Base-by-base conservation (phyloP, 2,888 invertebrate genomes). In the Chloroclystis v-ata region DNA sequence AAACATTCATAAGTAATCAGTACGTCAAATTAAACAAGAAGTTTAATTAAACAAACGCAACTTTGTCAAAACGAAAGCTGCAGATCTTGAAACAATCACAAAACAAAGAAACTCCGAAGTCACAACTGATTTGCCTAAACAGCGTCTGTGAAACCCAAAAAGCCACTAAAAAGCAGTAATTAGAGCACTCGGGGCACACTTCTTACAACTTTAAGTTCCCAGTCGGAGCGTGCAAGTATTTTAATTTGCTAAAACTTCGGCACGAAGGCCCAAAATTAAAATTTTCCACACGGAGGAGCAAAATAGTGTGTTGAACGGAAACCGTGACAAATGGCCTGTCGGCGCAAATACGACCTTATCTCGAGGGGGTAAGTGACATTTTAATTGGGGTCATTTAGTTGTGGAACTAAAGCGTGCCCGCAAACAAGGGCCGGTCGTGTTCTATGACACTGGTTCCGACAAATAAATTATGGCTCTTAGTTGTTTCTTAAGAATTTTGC, bases 341-440 rank as follows among this genome's bases (percentile, higher is more conserved):
- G 33, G 42, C 25, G 33, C 16, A 33, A 52, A 53, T 26, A n/a
- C 29, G 9, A 40, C 49, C 40, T 51, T 52, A 52, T 52, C 35
- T 13, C 28, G 13, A 35, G 8, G 37, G 40, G 28, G 29, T 43
- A 47, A 47, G 49, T 46, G 38, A 13, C 28, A 37, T 48, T 53
- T 56, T 49, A 52, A 52, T 49, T 42, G 37, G 30, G 20, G 9
- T 45, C 25, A 48, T 45, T 45, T 37, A 40, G 29, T 47, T 30
- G 6, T 33, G 25, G 40, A 35, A 40, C 25, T 39, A 25, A 38
- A 28, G 16, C 42, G 38, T 16, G 8, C 35, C 28, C 47, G 37
- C 52, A 56, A 54, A 55, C 50, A 51, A 53, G 16, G 51, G 45
- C 44, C 33, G 26, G 20, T 20, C 33, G 12, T 26, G 48, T 48